phyloP scores from a whole-genome alignment of 2,113 vertebrate species.

The Herpailurus yagouaroundi region DNA sequence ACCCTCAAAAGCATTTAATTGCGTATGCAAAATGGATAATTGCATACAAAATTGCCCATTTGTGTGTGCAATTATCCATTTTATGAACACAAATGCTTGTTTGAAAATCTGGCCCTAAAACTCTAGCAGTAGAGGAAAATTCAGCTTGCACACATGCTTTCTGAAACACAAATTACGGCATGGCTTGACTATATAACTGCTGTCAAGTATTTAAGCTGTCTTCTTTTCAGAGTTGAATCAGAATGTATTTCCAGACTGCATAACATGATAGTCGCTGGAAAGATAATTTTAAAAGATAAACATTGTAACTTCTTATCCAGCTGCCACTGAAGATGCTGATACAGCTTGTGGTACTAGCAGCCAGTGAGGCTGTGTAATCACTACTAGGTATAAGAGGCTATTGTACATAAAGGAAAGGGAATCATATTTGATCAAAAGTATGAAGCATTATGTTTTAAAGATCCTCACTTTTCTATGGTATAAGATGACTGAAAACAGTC shows the following conservation, averaged over 20 bases:
- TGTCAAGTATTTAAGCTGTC: slow-evolving; percentile 59
- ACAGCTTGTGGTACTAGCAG: slow-evolving; percentile 45
- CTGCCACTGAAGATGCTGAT: slow-evolving; percentile 56
- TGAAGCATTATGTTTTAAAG: not conserved
- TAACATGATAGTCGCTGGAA: slow-evolving; percentile 45
- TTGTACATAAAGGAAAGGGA: not conserved
- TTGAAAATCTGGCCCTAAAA: slow-evolving; percentile 66
- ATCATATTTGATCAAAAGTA: slow-evolving; percentile 31
- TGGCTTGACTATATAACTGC: slow-evolving; percentile 65
- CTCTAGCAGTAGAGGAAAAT: slow-evolving; percentile 67
- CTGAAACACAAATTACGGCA: slow-evolving; percentile 76
- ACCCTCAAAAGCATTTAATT: slow-evolving; percentile 58
- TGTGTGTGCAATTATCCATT: slow-evolving; percentile 54
- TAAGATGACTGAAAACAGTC: not conserved
- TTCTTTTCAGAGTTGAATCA: slow-evolving; percentile 44
- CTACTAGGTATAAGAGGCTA: slow-evolving; percentile 49
- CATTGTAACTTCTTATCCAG: slow-evolving; percentile 54
- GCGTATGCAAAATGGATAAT: slow-evolving; percentile 58
- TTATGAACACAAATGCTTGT: slow-evolving; percentile 70
- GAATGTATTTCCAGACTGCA: slow-evolving; percentile 9
- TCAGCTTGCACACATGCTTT: slow-evolving; percentile 74
- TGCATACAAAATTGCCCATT: slow-evolving; percentile 67
- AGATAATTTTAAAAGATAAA: slow-evolving; percentile 57
- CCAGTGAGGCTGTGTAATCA: slow-evolving; percentile 61
- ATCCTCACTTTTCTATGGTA: not conserved